Evolutionary conservation across 2,888 invertebrate species (phyloP), one percentile per base, ranked within the genome.

Genomic region (Rotaria socialis): DNA sequence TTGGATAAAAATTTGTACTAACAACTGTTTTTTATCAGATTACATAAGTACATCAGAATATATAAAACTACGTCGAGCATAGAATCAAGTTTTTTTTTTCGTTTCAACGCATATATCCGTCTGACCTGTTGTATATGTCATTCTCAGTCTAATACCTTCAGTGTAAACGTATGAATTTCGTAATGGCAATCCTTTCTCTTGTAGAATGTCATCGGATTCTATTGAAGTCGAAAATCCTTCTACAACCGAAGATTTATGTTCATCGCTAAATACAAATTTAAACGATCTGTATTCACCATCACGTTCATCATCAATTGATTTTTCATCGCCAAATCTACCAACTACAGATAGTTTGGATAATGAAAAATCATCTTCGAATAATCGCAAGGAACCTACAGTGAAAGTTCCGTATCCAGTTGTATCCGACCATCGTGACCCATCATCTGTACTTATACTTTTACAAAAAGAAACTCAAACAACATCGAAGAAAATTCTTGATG

Each of bases 391-490:
- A 19, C 16, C 67, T 19, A 19, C 35, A 27, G 16, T 80, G 2
- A 80, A 80, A 80, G 11, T 80, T 47, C 80, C 80, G 14, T 80
- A 80, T 80, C 80, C 80, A 11, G 43, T 80, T 14, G 24, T 80
- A n/a, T 43, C 80, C n/a, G 80, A 80, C 47, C 80, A 47, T 80
- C 80, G 80, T 43, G 80, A 80, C 35, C n/a, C 80, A n/a, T n/a
- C 22, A 47, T 47, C 24, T 4, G 35, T 80, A 80, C 47, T 80
- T 47, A 0, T 19, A 14, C n/a, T 80, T 11, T 11, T 80, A 47
- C 80, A 80, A 80, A 80, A 80, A 80, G 80, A 80, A 47, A 80
- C 80, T 6, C 80, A 80, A 80, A 22, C 80, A 14, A 24, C 80
- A 47, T 47, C 43, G 5, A 80, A 80, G 24, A 80, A 80, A 47